Percentiles rank a stretch among this genome's conserved stretches.
Conservation (phyloP, 2,888 invertebrate species). For the Caprella mutica region DNA sequence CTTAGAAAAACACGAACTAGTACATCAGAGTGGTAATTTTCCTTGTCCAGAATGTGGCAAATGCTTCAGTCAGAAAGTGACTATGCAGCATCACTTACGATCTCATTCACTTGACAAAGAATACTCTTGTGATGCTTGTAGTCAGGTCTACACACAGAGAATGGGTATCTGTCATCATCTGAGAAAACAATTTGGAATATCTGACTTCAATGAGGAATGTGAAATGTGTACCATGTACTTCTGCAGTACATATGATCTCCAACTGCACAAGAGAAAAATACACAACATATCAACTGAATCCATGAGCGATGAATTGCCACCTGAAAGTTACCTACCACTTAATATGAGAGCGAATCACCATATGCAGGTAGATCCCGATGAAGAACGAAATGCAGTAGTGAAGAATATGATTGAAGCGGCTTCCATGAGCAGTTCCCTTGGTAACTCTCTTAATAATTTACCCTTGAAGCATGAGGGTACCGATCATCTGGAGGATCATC, state of each 20-base stretch:
- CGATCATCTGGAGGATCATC: conserved; percentile 25
- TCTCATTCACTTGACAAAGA: conserved; percentile 30
- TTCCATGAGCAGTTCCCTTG: conserved; percentile 23
- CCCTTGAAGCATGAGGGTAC: conserved; percentile 29
- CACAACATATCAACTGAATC: conserved; percentile 31
- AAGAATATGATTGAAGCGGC: conserved; percentile 31
- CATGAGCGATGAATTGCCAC: conserved; percentile 24
- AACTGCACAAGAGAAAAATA: conserved; percentile 31
- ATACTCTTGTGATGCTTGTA: conserved; percentile 31
- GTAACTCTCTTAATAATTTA: conserved; percentile 21
- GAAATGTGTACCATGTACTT: conserved; percentile 29
- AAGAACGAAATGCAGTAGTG: conserved; percentile 26
- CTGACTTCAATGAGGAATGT: conserved; percentile 31
- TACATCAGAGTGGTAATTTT: conserved; percentile 32
- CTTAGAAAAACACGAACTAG: conserved; percentile 31
- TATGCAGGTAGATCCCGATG: conserved; percentile 21
- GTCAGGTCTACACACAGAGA: conserved; percentile 31
- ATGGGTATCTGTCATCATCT: conserved; percentile 32
- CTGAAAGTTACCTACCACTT: conserved; percentile 23
- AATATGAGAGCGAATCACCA: conserved; percentile 12
- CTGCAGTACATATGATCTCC: conserved; percentile 30
- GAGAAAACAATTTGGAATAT: conserved; percentile 28
- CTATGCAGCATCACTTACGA: conserved; percentile 33
- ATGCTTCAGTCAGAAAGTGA: conserved; percentile 30
- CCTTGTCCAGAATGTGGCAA: conserved; percentile 34